phyloP scores from a whole-genome alignment of 1,140 invertebrate genomes.

The Danaus melanippus region DNA sequence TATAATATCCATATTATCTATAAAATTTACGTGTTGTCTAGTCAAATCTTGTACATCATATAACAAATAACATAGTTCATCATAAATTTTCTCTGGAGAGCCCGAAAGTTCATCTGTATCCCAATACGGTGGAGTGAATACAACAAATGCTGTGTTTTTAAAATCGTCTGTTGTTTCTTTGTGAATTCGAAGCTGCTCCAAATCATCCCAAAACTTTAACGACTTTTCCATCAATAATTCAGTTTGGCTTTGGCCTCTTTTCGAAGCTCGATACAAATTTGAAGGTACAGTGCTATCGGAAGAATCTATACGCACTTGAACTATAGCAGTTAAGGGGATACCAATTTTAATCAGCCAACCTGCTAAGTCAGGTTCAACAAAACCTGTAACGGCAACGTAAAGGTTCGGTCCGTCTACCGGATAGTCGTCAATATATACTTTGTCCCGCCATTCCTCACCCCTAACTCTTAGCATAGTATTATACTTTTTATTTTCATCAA shows the following conservation, averaged over 20 bases:
- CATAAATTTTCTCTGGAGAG: constrained; percentile 61
- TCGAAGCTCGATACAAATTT: constrained; percentile 25
- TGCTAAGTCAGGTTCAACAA: constrained; percentile 63
- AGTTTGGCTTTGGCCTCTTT: constrained; percentile 48
- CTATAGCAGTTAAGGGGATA: constrained; percentile 65
- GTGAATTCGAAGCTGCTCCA: constrained; percentile 46
- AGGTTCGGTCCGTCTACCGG: constrained; percentile 70
- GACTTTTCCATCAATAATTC: constrained; percentile 44
- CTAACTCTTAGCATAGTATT: constrained; percentile 64
- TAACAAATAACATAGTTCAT: constrained; percentile 66
- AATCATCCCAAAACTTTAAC: constrained; percentile 52
- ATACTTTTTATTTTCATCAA: constrained; percentile 55
- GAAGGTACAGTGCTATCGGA: constrained; percentile 24
- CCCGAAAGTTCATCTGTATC: constrained; percentile 37
- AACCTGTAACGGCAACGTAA: constrained; percentile 71
- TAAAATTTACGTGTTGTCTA: constrained; percentile 63
- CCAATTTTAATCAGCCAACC: constrained; percentile 59
- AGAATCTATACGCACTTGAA: constrained; percentile 50
- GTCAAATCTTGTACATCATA: constrained; percentile 72
- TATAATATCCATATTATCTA: constrained; percentile 65
- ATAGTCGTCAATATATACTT: constrained; percentile 68
- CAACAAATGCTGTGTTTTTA: constrained; percentile 63
- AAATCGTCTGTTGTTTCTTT: constrained; percentile 35
- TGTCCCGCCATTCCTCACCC: constrained; percentile 73
- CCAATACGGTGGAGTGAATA: constrained; percentile 57